Percentiles rank a stretch among this genome's conserved stretches.
Evolutionary conservation across 2,113 vertebrate genomes (phyloP).

Genomic region (Opisthocomus hoazin): DNA sequence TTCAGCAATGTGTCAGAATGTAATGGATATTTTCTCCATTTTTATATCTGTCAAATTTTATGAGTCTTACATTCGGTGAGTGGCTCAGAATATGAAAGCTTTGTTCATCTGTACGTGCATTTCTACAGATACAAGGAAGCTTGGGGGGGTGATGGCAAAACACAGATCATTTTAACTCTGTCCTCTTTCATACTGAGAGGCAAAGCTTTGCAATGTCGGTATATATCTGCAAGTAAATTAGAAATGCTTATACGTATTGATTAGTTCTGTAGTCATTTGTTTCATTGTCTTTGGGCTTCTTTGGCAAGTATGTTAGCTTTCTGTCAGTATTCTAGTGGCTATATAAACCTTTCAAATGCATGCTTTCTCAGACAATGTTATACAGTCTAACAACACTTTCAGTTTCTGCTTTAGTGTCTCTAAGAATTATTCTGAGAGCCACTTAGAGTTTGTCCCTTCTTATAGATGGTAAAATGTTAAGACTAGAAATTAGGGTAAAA

Average conservation of each 20-base stretch:
- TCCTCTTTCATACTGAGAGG: background rate
- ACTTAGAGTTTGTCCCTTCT: background rate
- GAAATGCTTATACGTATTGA: background rate
- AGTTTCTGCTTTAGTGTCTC: background rate
- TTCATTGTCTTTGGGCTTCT: background rate
- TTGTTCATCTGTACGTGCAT: background rate
- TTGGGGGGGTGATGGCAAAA: background rate
- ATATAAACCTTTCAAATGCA: background rate
- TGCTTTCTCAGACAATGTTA: background rate
- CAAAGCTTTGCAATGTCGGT: background rate
- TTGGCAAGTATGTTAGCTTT: background rate
- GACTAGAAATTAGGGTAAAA: background rate
- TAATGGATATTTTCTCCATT: slow-evolving; percentile 22
- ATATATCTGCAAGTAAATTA: background rate
- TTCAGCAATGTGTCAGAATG: background rate
- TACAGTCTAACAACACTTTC: background rate
- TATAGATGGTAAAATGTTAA: background rate
- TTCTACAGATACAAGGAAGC: background rate
- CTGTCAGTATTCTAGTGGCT: background rate
- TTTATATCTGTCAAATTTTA: slow-evolving; percentile 27
- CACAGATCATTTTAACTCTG: background rate
- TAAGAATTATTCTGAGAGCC: background rate
- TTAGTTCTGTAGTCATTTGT: background rate
- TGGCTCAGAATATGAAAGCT: background rate
- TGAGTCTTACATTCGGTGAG: background rate